Base-by-base conservation (phyloP, 1,140 invertebrate genomes). In the Aradophagus sp. region DNA sequence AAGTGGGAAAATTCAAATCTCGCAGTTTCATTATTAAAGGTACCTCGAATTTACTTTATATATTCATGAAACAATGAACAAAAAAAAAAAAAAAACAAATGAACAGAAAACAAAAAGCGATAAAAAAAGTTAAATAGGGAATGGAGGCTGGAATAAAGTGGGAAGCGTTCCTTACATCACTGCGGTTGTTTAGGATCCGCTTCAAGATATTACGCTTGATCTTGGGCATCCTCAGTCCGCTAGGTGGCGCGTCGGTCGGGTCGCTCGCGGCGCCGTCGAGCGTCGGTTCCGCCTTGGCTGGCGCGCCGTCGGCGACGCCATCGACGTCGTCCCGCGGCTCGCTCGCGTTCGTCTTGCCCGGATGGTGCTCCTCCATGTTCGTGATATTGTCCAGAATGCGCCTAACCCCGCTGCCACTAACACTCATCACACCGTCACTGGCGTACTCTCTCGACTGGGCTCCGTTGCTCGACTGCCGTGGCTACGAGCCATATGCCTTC, bases 211-310 rank as follows among this genome's bases (percentile, higher is more conserved):
- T 65, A 29, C 63, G 23, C 14, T 39, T 56, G 31, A 42, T 39
- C 19, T 56, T 63, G 20, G 42, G 47, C 41, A 50, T 61, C 34
- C 62, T 80, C 13, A 73, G 73, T 34, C 67, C 81, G 62, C 17
- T 39, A 81, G 81, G 71, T 75, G 55, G 81, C 80, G 77, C 48
- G 35, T 52, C 38, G 62, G 55, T 80, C 80, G 77, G 44, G 35
- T 52, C 38, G 62, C 74, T 74, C 67, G 77, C 72, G 56, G 77
- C 72, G 77, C 0, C 27, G 12, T 31, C 35, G 36, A 41, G 80
- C 80, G 80, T 81, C 72, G 77, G 69, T 69, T 77, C 74, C 52
- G 53, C 69, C 66, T 79, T 75, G 63, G 74, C 70, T 77, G 73
- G 79, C 65, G 69, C 27, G 59, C 53, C 39, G 59, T 63, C 39